Conservation (phyloP, 2,113 vertebrate genomes). For the Serilophus lunatus region DNA sequence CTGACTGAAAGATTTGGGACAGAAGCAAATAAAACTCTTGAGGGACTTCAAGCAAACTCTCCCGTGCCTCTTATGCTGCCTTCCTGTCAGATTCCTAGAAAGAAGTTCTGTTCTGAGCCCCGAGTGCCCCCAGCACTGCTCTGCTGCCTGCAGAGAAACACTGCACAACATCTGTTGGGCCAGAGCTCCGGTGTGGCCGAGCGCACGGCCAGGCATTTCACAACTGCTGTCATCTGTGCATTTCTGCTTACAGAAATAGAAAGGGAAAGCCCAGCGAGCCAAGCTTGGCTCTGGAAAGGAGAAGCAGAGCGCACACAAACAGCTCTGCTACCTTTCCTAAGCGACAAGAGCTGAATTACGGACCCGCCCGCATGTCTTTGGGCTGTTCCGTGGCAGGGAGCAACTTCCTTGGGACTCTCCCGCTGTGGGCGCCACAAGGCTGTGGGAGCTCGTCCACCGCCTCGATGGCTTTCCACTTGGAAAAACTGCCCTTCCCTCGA, state of each 20-base stretch:
- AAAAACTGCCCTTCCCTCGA: slow-evolving; percentile 54
- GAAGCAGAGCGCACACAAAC: neutral
- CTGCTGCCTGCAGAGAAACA: neutral
- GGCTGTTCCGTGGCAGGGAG: neutral
- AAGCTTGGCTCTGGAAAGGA: neutral
- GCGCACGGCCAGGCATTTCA: neutral
- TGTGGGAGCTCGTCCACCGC: neutral
- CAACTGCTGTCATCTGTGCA: neutral
- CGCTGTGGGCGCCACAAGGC: neutral
- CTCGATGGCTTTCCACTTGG: slow-evolving; percentile 62
- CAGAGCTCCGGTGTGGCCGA: neutral
- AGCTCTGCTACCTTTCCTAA: neutral
- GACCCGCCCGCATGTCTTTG: accelerated
- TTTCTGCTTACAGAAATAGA: neutral
- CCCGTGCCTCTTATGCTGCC: neutral
- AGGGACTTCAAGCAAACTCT: neutral
- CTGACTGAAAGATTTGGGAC: neutral
- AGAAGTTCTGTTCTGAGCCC: no score
- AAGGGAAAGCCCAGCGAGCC: neutral
- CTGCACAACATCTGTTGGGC: neutral
- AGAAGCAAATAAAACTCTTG: neutral
- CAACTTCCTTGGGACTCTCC: accelerated
- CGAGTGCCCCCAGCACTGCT: neutral
- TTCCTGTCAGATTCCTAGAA: neutral
- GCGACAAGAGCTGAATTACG: no score